Evolutionary conservation across 2,797 vertebrate species (phyloP).

Genomic region (Perodicticus potto): DNA sequence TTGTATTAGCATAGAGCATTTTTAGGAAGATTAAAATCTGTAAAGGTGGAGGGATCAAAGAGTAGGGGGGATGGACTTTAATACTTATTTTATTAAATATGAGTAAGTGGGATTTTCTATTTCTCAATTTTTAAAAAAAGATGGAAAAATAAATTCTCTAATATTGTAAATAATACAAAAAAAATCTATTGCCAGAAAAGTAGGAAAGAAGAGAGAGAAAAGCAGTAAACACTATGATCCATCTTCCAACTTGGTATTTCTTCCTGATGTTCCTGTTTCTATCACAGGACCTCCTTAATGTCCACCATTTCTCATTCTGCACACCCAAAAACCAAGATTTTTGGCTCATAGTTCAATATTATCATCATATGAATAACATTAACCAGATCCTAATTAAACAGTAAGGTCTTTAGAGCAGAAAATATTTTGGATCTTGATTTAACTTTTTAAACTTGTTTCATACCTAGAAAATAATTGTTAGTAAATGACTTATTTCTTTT

Average conservation of each 20-base stretch:
- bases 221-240: not conserved
- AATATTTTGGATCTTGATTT: slow-evolving; percentile 22
- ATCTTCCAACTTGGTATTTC: not conserved
- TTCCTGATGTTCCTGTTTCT: not conserved
- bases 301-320: not conserved
- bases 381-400: slow-evolving; percentile 16
- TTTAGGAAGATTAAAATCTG: not conserved
- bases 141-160: not conserved
- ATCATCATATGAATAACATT: slow-evolving; percentile 7
- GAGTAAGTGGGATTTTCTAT: not conserved
- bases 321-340: not conserved
- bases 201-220: not conserved
- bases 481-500: not conserved
- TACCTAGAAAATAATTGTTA: not conserved
- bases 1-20: not conserved
- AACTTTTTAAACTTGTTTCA: not conserved
- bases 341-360: not conserved
- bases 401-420: not conserved
- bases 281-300: not conserved
- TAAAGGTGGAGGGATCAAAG: not conserved
- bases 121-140: not conserved
- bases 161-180: not conserved
- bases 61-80: not conserved
- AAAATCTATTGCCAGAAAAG: not conserved
- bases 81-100: not conserved